These are phyloP conservation scores for Tetragonisca angustula DNA, from an alignment of 2,888 invertebrate species.

Conservation along the genomic window DNA sequence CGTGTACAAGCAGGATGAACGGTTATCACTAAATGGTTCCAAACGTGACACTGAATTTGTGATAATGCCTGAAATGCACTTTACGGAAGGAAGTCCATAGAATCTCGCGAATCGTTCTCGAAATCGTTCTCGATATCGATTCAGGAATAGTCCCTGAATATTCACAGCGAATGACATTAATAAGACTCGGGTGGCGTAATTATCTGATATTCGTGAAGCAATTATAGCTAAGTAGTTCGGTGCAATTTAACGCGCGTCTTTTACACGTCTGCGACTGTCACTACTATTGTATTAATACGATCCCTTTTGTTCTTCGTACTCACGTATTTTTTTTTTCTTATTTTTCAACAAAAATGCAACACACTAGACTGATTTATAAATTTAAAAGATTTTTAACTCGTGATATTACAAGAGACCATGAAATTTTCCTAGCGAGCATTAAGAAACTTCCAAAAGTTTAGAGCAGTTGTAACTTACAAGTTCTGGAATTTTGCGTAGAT, in stretches of 20 bases:
- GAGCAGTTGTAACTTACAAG: neutral
- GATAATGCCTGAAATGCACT: neutral
- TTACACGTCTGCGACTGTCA: neutral
- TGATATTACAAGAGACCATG: too few relatives aligned
- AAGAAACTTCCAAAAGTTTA: neutral
- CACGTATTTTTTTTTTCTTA: neutral
- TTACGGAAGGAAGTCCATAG: neutral
- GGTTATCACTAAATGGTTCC: neutral
- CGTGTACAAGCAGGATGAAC: neutral
- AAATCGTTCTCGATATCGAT: conserved; percentile 29
- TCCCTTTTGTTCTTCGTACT: neutral
- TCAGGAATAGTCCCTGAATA: conserved; percentile 13
- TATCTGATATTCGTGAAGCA: conserved; percentile 36
- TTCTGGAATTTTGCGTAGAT: neutral
- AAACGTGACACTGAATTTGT: neutral
- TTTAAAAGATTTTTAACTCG: too few relatives aligned
- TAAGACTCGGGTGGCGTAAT: conserved; percentile 44
- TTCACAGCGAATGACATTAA: conserved; percentile 40
- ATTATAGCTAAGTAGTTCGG: conserved; percentile 33
- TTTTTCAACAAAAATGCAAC: too few relatives aligned
- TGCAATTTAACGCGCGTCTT: conserved; percentile 14
- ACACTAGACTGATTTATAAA: too few relatives aligned
- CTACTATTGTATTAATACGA: neutral
- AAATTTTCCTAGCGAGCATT: too few relatives aligned
- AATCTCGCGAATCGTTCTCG: conserved; percentile 15